Conservation (phyloP, 2,888 invertebrate species). For the Agriopis leucophaearia region DNA sequence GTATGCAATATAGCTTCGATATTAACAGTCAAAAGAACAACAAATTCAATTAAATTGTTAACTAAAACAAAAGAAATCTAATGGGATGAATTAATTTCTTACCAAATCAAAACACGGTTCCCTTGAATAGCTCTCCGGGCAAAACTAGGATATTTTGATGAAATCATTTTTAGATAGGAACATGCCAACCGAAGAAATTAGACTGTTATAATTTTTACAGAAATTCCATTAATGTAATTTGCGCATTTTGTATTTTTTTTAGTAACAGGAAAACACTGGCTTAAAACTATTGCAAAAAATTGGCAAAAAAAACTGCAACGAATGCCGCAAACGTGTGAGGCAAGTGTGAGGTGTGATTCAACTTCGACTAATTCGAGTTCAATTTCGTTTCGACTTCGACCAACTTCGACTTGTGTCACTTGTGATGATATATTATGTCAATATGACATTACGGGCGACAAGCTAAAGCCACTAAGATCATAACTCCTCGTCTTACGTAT, state of each 20-base stretch:
- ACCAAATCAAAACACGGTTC: slow-evolving; percentile 59
- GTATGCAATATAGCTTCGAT: slow-evolving; percentile 5
- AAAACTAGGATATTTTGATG: slow-evolving; percentile 53
- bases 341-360: no score
- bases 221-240: slow-evolving; percentile 27
- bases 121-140: slow-evolving; percentile 52
- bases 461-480: no score
- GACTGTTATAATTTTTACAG: slow-evolving; percentile 36
- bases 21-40: not conserved
- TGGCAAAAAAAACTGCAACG: not conserved
- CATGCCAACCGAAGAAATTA: slow-evolving; percentile 5
- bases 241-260: not conserved
- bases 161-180: slow-evolving; percentile 57
- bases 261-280: not conserved
- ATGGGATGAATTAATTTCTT: slow-evolving; percentile 28
- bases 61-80: not conserved
- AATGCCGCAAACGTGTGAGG: no score
- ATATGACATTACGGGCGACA: no score
- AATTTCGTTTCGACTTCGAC: no score
- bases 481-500: no score
- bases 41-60: not conserved
- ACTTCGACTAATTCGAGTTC: no score
- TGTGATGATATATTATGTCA: no score
- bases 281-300: slow-evolving; percentile 1
- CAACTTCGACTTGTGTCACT: no score